A percentile compares a stretch with the other conserved stretches of the same genome.
These are phyloP conservation scores for Phalacrocorax carbo DNA, from an alignment of 2,113 vertebrate genomes.

Conservation along the genomic window DNA sequence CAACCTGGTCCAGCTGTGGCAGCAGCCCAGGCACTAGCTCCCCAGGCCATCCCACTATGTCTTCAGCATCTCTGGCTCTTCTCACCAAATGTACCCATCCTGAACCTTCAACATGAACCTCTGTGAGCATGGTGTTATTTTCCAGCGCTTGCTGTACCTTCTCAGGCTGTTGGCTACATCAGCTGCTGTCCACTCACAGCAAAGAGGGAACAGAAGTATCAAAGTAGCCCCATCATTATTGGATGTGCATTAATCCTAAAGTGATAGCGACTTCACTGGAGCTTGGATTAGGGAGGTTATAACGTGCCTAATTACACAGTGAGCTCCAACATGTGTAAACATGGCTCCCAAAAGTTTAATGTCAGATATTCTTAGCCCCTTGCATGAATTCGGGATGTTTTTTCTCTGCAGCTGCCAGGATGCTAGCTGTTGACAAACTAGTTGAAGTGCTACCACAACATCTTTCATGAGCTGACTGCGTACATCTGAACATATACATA, in stretches of 20 bases:
- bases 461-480: conserved; percentile 57
- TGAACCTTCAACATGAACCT: neutral
- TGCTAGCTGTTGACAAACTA: conserved; percentile 69
- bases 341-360: neutral
- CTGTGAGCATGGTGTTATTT: neutral
- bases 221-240: neutral
- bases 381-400: neutral
- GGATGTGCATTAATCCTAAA: neutral
- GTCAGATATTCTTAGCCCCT: neutral
- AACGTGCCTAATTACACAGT: neutral
- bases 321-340: neutral
- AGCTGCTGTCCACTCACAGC: neutral
- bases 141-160: neutral
- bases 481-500: conserved; percentile 64
- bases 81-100: neutral
- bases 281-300: neutral
- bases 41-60: neutral
- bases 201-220: neutral
- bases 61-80: neutral
- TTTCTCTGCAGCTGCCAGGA: conserved; percentile 60
- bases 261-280: neutral
- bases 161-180: neutral
- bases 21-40: neutral
- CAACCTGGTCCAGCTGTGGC: neutral
- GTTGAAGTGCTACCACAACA: conserved; percentile 38